Conservation (phyloP, 2,113 vertebrate species). For the Hipposideros armiger region DNA sequence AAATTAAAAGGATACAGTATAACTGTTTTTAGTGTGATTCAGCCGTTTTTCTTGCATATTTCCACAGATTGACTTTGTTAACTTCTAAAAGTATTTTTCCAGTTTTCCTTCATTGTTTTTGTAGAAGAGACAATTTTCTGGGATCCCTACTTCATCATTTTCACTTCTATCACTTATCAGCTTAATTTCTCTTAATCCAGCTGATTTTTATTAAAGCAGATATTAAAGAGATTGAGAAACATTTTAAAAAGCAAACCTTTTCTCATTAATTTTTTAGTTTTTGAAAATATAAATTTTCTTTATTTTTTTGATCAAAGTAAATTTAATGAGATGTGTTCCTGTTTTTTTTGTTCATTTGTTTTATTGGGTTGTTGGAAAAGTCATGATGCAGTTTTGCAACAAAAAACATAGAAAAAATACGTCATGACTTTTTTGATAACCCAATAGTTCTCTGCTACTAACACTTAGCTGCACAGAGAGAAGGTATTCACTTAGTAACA, state of each 20-base stretch:
- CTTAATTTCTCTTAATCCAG: background rate
- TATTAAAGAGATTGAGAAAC: background rate
- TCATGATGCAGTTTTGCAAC: too few relatives aligned
- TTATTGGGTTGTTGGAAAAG: background rate
- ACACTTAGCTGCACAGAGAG: background rate
- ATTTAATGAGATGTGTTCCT: background rate
- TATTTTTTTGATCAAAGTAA: background rate
- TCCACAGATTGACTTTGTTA: background rate
- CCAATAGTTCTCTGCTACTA: background rate
- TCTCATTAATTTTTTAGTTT: background rate
- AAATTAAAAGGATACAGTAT: background rate
- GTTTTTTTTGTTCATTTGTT: slow-evolving; percentile 1
- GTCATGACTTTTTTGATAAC: too few relatives aligned
- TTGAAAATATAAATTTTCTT: background rate
- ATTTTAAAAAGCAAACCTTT: background rate
- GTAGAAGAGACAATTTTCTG: background rate
- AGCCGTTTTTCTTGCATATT: background rate
- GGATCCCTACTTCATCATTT: background rate
- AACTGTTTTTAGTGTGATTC: background rate
- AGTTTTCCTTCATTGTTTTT: background rate
- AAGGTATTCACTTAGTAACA: background rate
- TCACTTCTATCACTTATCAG: background rate
- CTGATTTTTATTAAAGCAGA: background rate
- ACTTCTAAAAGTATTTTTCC: background rate
- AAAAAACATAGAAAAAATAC: too few relatives aligned